Evolutionary conservation across 2,113 vertebrate genomes (phyloP), one percentile per base, ranked within the genome.

Genomic region (Apus apus): DNA sequence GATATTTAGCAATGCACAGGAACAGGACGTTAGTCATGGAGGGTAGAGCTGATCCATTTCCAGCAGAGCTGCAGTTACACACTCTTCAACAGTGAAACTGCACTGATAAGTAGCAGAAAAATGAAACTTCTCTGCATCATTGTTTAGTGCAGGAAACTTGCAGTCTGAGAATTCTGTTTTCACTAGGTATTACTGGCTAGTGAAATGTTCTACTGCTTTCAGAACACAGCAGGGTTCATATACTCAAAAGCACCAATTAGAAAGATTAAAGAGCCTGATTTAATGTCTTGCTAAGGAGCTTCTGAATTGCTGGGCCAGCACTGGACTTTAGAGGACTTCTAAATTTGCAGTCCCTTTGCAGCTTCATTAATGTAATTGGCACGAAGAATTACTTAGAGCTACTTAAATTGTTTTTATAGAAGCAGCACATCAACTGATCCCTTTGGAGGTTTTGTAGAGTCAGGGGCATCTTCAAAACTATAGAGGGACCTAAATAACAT

Each of bases 201-300:
- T 96, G 51, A 71, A 91, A 94, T 90, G 75, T 78, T 92, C 88
- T 15, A 38, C 50, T 76, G 40, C 85, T 95, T 97, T 94, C 95
- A 94, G 57, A 93, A 90, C 90, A 64, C 61, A 94, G 51, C 82
- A 96, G 78, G 86, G 91, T 87, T 90, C 88, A 58, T n/a, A 15
- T 73, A 67, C 71, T 77, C 71, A 94, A 96, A 97, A 93, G 86
- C 22, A 85, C 70, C 80, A 96, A 95, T 96, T 95, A 91, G 45
- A 91, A 82, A 92, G 60, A 94, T 94, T 95, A 94, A 96, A 96
- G 48, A 76, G 68, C 30, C 38, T 90, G 45, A 96, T 77, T 93
- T 89, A 95, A 71, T 81, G 30, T 87, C 78, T 60, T 88, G 30
- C 93, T 95, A 90, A 94, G 57, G 53, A 74, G 77, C 65, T 90